Evolutionary conservation across 37 sponge, comb jelly and placozoan genomes (phyloP), one percentile per base, ranked within the genome.

Genomic region (Cliona cf. orientalis): DNA sequence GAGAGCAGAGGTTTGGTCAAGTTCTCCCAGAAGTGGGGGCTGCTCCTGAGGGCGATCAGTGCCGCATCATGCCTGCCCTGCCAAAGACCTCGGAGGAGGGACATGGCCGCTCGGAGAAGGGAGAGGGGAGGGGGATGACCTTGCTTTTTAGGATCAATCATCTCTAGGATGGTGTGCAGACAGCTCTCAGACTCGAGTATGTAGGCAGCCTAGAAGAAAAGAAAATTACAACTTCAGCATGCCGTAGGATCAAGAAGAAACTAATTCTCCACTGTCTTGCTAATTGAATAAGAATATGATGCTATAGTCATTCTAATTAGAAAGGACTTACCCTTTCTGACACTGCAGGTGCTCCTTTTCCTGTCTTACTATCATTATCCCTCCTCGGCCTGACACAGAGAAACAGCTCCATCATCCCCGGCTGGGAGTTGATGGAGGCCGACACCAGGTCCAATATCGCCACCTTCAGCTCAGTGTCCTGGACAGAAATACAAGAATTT

Each of bases 351-450:
- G n/a, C n/a, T n/a, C 32, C 72, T 37, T 58, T 36, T 71, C 39
- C 71, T 85, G 65, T 37, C 66, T 33, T 66, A 46, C 64, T 60
- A 37, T 5, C 56, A 9, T 49, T 22, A 42, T 1, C 68, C 37
- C 25, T 44, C 5, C 25, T 62, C 0, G 79, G 40, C 75, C 32
- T 67, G 36, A 91, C 45, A 14, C 39, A 68, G 44, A 93, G 87
- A 42, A 93, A 90, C 57, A 93, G 76, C 58, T 93, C 94, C 53
- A 73, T 72, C 67, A 93, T 75, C 17, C 87, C 92, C 1, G 94
- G 94, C 80, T 93, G 94, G 3, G 88, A 84, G 31, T 42, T 45
- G 9, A 90, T 62, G 7, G 82, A 63, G 29, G 42, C 74, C 22
- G 76, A 23, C 37, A 93, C 42, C 63, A 93, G 57, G 28, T 89